Base-by-base conservation (phyloP, 2,888 invertebrate species). In the Heteromyza rotundicornis region DNA sequence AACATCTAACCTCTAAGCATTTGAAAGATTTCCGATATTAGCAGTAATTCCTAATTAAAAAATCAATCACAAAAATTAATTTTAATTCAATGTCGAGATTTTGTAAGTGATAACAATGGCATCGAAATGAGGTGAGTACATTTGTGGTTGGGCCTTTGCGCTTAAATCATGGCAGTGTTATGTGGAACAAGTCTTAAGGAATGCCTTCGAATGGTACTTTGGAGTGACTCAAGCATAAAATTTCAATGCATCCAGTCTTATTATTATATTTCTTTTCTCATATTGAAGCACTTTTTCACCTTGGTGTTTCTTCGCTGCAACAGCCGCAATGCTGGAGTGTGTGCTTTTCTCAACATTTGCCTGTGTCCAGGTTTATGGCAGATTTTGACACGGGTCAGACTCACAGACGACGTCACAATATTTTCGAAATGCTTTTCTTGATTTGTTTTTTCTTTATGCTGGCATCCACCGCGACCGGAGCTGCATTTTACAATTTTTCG, bases 351-450 rank as follows among this genome's bases (percentile, higher is more conserved):
- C 44, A n/a, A n/a, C 60, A 61, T 56, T 47, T 54, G 49, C 35
- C 24, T 17, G 20, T 12, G 27, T 36, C 17, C 40, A 36, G 17
- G 8, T 23, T 51, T 57, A 53, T 60, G 60, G 61, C 61, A 64
- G 60, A 47, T 59, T 64, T 64, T 66, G 64, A 66, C 66, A 64
- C 66, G 66, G 66, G 64, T 66, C 64, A 61, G 64, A 59, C 61
- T 54, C 40, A 59, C 57, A 62, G 44, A 57, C 58, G 54, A 57
- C 64, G 63, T 63, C 64, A 60, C 62, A 60, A 60, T 47, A 63
- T 53, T 57, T 63, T 36, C 60, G 17, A 22, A 22, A 47, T 53
- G 36, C 16, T 22, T 12, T 17, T 12, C 7, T 50, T 58, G 44
- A 50, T 52, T 53, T 35, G 17, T 53, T 60, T 44, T 22, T 36